phyloP scores from a whole-genome alignment of 37 sponge, comb jelly and placozoan species.

The Petrosia ficiformis region DNA sequence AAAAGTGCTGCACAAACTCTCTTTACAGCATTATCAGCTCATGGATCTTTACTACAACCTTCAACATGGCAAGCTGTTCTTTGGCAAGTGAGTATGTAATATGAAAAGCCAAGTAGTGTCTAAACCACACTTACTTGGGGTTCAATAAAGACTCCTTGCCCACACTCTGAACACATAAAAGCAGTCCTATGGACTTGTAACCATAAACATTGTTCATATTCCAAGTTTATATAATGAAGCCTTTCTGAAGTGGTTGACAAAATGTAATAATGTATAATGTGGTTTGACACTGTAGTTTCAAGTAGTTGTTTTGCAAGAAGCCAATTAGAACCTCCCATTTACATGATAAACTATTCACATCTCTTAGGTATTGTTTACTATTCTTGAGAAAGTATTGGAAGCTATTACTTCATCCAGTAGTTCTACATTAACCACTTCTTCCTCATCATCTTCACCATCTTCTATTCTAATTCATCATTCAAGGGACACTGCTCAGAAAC shows the following conservation, averaged over 20 bases:
- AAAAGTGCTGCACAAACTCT: slow-evolving; percentile 98
- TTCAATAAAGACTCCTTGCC: too few species aligned
- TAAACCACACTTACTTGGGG: too few species aligned
- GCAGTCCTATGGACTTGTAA: not conserved
- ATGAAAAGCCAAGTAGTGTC: too few species aligned
- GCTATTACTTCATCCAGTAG: slow-evolving; percentile 70
- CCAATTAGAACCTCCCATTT: too few species aligned
- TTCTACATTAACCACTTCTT: not conserved
- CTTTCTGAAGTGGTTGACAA: too few species aligned
- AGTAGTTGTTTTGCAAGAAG: too few species aligned
- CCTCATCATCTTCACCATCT: slow-evolving; percentile 19
- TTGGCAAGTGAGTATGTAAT: slow-evolving; percentile 70
- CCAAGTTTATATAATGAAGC: too few species aligned
- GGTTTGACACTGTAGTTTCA: too few species aligned
- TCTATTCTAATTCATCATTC: slow-evolving; percentile 89
- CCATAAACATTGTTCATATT: too few species aligned
- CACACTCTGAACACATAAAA: too few species aligned
- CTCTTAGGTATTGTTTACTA: slow-evolving; percentile 78
- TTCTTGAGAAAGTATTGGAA: slow-evolving; percentile 72
- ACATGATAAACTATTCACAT: not conserved
- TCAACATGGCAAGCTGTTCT: slow-evolving; percentile 84
- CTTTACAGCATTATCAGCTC: slow-evolving; percentile 91
- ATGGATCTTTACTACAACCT: slow-evolving; percentile 75
- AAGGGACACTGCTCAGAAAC: slow-evolving; percentile 92
- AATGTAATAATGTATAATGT: too few species aligned